Evolutionary conservation across 2,113 vertebrate species (phyloP), one percentile per base, ranked within the genome.

Genomic region (Chaetodon trifascialis): DNA sequence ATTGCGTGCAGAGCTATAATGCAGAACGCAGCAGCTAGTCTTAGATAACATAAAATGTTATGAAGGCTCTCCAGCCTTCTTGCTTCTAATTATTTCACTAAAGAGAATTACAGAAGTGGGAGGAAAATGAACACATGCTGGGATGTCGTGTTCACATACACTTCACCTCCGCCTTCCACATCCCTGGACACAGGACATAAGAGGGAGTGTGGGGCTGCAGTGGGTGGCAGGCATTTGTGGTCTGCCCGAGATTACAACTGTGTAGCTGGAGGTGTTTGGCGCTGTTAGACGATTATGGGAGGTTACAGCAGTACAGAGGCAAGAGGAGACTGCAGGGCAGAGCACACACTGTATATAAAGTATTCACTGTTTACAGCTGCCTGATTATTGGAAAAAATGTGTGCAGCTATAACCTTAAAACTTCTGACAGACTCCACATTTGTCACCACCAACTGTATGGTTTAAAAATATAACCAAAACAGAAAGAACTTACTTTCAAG

Each of bases 21-120:
- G 81, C 80, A 64, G 51, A 81, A 69, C 78, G 73, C 81, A 63
- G 56, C 52, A 79, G 81, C 68, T 19, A 21, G 65, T 80, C 74
- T 91, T 80, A 86, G 86, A 86, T 87, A 88, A 91, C 78, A 49
- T 19, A 25, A 74, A 62, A 69, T 49, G 62, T 76, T 65, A 80
- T 15, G 10, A 82, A 40, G 69, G 68, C 73, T 80, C 58, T 52
- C 25, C 63, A 38, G 58, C 75, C 42, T 54, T 73, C 55, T 81
- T 76, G 59, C 7, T 34, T 79, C 47, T 42, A 71, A 78, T 83
- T 72, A 82, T 72, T 84, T 86, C 46, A 85, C 56, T 38, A 12
- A 51, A 25, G 23, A 58, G 71, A 84, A 74, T 76, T 47, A 79
- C 4, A 76, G 62, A 59, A 51, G 75, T 69, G 25, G 42, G 60